Evolutionary conservation across 2,797 vertebrate genomes (phyloP).

Genomic region (Limnodromus scolopaceus): DNA sequence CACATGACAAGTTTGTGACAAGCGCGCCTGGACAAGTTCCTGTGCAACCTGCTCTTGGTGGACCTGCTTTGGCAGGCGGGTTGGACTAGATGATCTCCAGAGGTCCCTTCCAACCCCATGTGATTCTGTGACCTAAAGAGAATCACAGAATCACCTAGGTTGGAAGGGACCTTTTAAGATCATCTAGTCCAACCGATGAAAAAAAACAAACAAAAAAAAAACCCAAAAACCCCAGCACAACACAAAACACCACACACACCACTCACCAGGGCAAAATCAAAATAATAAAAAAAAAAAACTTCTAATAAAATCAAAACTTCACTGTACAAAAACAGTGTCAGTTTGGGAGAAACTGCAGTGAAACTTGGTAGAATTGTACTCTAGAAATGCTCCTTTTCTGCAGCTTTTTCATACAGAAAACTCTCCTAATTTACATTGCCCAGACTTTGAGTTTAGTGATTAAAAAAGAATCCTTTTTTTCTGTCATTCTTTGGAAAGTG

Average conservation of each 20-base stretch:
- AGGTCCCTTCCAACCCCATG: too few species aligned
- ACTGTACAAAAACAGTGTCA: neutral
- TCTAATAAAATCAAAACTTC: neutral
- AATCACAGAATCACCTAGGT: too few species aligned
- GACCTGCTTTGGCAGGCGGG: too few species aligned
- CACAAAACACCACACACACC: too few species aligned
- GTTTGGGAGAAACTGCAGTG: neutral
- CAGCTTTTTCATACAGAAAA: neutral
- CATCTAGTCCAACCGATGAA: too few species aligned
- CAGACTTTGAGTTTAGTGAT: neutral
- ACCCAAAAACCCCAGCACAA: too few species aligned
- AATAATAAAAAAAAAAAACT: neutral
- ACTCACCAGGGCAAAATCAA: neutral
- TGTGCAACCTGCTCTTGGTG: too few species aligned
- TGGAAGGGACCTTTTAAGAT: too few species aligned
- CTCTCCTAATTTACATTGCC: neutral
- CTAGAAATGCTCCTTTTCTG: neutral
- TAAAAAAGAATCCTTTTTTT: neutral
- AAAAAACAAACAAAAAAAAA: too few species aligned
- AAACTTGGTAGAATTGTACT: neutral
- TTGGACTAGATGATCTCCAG: too few species aligned
- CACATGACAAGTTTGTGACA: too few species aligned
- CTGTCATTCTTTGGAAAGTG: neutral
- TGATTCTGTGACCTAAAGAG: neutral
- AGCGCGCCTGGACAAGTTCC: too few species aligned